Conservation (phyloP, 2,888 invertebrate genomes). For the Synanthedon vespiformis region DNA sequence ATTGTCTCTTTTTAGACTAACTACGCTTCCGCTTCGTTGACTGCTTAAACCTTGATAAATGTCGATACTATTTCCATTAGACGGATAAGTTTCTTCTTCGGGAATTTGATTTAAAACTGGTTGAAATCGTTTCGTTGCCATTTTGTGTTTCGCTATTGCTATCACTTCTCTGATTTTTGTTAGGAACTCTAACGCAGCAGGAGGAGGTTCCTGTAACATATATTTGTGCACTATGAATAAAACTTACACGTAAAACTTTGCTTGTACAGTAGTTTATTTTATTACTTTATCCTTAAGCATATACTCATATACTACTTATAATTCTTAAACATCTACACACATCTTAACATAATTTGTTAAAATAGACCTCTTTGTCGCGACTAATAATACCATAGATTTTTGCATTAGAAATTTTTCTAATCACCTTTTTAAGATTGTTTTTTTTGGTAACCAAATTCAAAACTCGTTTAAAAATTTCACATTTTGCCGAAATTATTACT, state of each 20-base stretch:
- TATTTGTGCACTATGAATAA: not conserved
- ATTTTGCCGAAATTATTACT: not conserved
- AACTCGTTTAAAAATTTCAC: not conserved
- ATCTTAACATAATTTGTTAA: too few species aligned
- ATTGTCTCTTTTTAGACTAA: constrained; percentile 74
- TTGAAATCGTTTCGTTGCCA: constrained; percentile 83
- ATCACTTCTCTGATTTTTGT: constrained; percentile 92
- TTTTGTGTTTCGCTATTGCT: constrained; percentile 88
- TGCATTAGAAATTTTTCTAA: too few species aligned
- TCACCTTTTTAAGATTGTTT: too few species aligned
- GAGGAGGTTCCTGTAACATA: constrained; percentile 83
- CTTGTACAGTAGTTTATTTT: not conserved
- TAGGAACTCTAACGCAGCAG: constrained; percentile 90
- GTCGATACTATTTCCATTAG: constrained; percentile 62
- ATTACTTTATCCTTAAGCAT: too few species aligned
- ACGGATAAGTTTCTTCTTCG: constrained; percentile 76
- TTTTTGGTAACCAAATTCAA: too few species aligned
- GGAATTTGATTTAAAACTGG: constrained; percentile 85
- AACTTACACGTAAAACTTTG: not conserved
- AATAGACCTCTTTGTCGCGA: too few species aligned
- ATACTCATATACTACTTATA: too few species aligned
- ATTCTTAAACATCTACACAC: too few species aligned
- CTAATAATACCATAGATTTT: too few species aligned
- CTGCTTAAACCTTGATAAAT: constrained; percentile 59
- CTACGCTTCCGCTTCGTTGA: constrained; percentile 63